Conservation (phyloP, 2,113 vertebrate species). For the Columba janthina region DNA sequence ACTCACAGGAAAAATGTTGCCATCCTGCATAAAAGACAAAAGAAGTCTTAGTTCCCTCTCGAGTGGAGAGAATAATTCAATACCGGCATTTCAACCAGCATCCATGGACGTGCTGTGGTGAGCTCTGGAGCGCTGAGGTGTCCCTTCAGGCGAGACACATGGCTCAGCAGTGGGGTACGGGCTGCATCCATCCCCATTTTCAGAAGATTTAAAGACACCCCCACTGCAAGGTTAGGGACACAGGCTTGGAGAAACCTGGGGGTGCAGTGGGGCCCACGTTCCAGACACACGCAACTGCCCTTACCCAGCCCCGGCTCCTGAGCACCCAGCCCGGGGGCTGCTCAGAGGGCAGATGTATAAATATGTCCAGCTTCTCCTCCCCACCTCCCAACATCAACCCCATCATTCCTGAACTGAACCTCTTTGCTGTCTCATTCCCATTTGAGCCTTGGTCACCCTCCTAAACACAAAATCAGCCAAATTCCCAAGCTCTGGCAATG, state of each 20-base stretch:
- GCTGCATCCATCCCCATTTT: not conserved
- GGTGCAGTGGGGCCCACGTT: not conserved
- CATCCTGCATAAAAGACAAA: constrained; percentile 8
- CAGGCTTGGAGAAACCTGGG: not conserved
- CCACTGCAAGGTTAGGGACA: not conserved
- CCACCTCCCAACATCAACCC: not conserved
- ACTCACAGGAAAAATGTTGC: not conserved
- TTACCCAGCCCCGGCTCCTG: not conserved
- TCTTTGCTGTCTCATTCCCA: not conserved
- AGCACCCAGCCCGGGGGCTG: not conserved
- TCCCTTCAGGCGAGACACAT: not conserved
- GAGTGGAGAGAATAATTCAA: constrained; percentile 2
- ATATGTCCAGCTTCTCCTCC: not conserved
- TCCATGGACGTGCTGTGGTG: fast-evolving
- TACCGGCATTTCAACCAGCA: not conserved
- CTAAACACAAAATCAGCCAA: not conserved
- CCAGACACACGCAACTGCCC: not conserved
- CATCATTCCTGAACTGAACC: not conserved
- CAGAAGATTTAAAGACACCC: not conserved
- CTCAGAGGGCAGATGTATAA: not conserved
- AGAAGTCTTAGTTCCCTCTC: not conserved
- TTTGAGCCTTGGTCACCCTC: not conserved
- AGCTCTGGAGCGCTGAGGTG: not conserved
- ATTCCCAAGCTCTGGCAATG: not conserved
- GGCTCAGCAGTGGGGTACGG: not conserved